Percentiles rank a stretch among this genome's conserved stretches.
These are phyloP conservation scores for Lydus trimaculatus DNA, from an alignment of 2,888 invertebrate species.

Conservation along the genomic window DNA sequence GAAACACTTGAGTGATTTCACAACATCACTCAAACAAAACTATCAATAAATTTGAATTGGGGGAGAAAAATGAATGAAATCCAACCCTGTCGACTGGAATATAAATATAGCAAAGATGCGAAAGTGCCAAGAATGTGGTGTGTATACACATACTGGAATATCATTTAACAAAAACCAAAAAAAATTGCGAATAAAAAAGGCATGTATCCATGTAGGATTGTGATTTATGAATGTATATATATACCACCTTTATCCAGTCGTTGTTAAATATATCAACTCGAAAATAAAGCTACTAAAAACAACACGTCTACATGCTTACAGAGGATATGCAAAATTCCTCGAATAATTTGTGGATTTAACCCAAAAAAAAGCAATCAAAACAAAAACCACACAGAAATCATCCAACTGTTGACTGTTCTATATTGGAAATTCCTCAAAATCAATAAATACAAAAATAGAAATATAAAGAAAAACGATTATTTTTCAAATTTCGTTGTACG, in stretches of 20 bases:
- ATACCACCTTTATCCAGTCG: constrained; percentile 5
- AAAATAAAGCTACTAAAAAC: constrained; percentile 17
- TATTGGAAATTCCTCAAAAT: background rate
- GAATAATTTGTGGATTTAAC: background rate
- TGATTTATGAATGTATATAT: constrained; percentile 25
- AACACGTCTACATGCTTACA: background rate
- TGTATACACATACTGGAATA: constrained; percentile 18
- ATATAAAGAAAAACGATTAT: background rate
- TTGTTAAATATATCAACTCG: constrained; percentile 23
- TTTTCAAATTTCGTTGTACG: background rate
- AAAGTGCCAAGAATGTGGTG: constrained; percentile 26
- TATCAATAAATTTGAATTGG: background rate
- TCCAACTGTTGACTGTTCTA: background rate
- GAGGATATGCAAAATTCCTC: background rate
- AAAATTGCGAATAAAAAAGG: background rate
- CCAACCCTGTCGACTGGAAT: background rate
- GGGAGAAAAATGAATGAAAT: background rate
- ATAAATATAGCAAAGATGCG: constrained; percentile 23
- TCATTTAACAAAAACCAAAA: background rate
- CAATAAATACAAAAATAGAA: background rate
- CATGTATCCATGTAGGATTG: constrained; percentile 9
- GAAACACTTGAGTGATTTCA: constrained; percentile 6
- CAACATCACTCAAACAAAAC: background rate
- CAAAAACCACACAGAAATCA: background rate
- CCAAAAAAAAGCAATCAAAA: background rate